phyloP scores from a whole-genome alignment of 1,140 invertebrate genomes.

The Nymphalis io region DNA sequence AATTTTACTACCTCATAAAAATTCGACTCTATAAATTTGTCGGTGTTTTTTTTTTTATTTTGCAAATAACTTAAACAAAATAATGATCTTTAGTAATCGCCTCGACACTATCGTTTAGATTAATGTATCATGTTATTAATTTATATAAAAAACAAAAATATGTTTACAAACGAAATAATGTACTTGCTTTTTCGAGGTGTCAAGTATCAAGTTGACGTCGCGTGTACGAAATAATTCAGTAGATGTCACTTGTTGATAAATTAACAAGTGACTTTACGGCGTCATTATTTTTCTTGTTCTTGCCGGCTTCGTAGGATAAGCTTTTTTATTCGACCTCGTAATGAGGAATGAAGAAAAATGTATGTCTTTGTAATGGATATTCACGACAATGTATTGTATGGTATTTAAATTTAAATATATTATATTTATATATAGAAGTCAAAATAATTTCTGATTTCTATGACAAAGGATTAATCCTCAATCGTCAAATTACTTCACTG shows the following conservation, averaged over 20 bases:
- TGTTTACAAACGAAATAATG: constrained; percentile 14
- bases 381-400: too few relatives aligned
- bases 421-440: too few relatives aligned
- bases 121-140: constrained; percentile 13
- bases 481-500: too few relatives aligned
- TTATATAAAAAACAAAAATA: constrained; percentile 26
- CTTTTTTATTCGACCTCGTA: constrained; percentile 7
- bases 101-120: constrained; percentile 38
- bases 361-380: neutral
- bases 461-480: too few relatives aligned
- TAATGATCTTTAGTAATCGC: constrained; percentile 43
- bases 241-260: constrained; percentile 39
- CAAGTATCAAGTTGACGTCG: constrained; percentile 6
- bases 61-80: constrained; percentile 36
- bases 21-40: constrained; percentile 28
- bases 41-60: constrained; percentile 17
- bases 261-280: constrained; percentile 34
- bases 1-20: constrained; percentile 25
- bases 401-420: too few relatives aligned
- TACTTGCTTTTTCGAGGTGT: constrained; percentile 18
- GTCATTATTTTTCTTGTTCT: constrained; percentile 29
- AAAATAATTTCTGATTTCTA: too few relatives aligned
- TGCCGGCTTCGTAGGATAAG: constrained; percentile 10
- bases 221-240: constrained; percentile 31
- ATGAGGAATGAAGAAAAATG: neutral